Evolutionary conservation across 2,888 invertebrate genomes (phyloP), one percentile per base, ranked within the genome.

Genomic region (Andrena chrysosceles): DNA sequence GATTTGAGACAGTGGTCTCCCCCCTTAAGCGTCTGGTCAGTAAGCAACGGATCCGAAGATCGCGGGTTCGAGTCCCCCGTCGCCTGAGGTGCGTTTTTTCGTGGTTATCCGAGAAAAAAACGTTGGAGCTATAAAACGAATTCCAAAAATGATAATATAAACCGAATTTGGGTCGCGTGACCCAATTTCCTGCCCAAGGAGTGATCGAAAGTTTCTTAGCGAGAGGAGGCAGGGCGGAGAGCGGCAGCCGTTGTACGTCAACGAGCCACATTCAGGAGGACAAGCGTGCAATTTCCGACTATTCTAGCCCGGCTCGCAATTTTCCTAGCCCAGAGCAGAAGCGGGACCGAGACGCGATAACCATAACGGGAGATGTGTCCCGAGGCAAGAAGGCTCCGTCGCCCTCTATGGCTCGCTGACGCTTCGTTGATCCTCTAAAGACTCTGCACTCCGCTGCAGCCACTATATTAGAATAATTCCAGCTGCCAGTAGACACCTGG

Each of bases 351-450:
- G 66, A 73, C 68, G 16, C 42, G 72, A 78, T 78, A 78, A 78
- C 68, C 78, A 26, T 81, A 81, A 81, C 54, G 52, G 54, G 16
- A 20, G 26, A 54, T 33, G 48, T 26, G 73, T 64, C 69, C 42
- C 16, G 42, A 23, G 42, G 29, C 74, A 29, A 59, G 54, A 35
- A 33, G 52, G n/a, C 67, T 63, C 13, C 54, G 62, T 63, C 23
- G 62, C 5, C 13, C 62, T 70, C 64, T 66, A 62, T 49, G 63
- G 68, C n/a, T 42, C 64, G 54, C 66, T 69, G 82, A 76, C 82
- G 83, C 82, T 82, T 54, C 83, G 82, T 54, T 82, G 72, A 83
- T 76, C 82, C 83, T 66, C 60, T 52, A 62, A 82, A 83, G 83
- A 56, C 69, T 56, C 16, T 29, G 29, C 59, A 64, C 73, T 35